Conservation (phyloP, 2,888 invertebrate genomes). For the Macrophya annulata region DNA sequence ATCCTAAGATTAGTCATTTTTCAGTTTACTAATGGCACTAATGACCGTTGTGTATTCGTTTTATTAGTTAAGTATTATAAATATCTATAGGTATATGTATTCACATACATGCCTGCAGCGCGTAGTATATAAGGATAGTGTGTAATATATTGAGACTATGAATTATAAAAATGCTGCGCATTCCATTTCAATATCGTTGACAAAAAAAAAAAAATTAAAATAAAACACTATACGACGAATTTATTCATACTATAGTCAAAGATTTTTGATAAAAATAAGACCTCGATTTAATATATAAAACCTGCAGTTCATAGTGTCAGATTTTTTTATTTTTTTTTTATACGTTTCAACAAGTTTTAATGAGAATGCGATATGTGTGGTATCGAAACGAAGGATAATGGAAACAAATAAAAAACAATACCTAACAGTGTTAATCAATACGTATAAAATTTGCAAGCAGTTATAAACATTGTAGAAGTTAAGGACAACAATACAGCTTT, state of each 20-base stretch:
- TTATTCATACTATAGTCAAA: constrained; percentile 27
- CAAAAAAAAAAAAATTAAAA: background rate
- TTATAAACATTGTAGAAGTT: background rate
- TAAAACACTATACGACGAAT: background rate
- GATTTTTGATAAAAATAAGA: background rate
- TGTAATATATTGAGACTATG: background rate
- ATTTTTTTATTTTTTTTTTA: background rate
- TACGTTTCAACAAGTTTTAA: background rate
- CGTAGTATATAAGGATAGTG: constrained; percentile 15
- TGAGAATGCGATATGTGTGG: background rate
- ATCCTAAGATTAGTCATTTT: constrained; percentile 19
- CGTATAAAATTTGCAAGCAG: background rate
- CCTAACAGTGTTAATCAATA: background rate
- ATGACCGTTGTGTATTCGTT: constrained; percentile 18
- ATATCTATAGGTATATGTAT: background rate
- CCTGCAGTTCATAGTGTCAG: background rate
- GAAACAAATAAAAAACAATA: background rate
- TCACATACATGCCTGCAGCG: background rate
- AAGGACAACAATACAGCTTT: constrained; percentile 8
- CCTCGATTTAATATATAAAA: background rate
- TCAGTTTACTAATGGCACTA: constrained; percentile 27
- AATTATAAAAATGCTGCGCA: constrained; percentile 40
- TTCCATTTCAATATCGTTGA: constrained; percentile 8
- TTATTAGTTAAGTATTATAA: constrained; percentile 21
- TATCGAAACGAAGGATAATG: background rate